Evolutionary conservation across 2,113 vertebrate genomes (phyloP).

Genomic region (Oreochromis niloticus): DNA sequence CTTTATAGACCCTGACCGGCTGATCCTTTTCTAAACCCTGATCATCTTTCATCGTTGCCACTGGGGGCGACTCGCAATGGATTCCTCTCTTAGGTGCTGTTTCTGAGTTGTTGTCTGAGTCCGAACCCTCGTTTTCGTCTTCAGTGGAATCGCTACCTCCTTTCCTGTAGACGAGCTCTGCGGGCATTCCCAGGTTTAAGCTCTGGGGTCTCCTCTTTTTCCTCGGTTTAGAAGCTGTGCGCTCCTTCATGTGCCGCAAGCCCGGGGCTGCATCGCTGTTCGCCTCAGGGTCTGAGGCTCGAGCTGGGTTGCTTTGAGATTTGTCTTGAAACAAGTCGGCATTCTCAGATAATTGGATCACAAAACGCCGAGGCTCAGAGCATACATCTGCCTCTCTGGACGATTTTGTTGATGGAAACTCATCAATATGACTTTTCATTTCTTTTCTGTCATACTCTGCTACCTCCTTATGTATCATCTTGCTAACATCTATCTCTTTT

Average conservation of each 20-base stretch:
- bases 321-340: slow-evolving; percentile 38
- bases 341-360: slow-evolving; percentile 45
- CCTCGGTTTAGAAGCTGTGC: slow-evolving; percentile 27
- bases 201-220: slow-evolving; percentile 72
- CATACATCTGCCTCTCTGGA: slow-evolving; percentile 28
- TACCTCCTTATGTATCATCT: slow-evolving; percentile 69
- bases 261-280: slow-evolving; percentile 3
- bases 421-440: slow-evolving; percentile 65
- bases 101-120: slow-evolving; percentile 40
- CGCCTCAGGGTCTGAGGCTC: slow-evolving; percentile 10
- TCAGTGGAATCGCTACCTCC: slow-evolving; percentile 49
- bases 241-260: slow-evolving; percentile 18
- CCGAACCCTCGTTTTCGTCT: slow-evolving; percentile 60
- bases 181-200: slow-evolving; percentile 65
- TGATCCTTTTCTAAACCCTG: slow-evolving; percentile 23
- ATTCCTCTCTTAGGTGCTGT: slow-evolving; percentile 1
- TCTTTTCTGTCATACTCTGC: slow-evolving; percentile 64
- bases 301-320: slow-evolving; percentile 36
- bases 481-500: slow-evolving; percentile 53
- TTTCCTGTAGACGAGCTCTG: slow-evolving; percentile 58
- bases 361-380: slow-evolving; percentile 28
- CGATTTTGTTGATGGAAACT: slow-evolving; percentile 45
- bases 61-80: slow-evolving; percentile 1
- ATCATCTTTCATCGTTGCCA: slow-evolving; percentile 18
- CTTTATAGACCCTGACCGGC: slow-evolving; percentile 5